These are phyloP conservation scores for Dolichopus griseipennis DNA, from an alignment of 2,888 invertebrate species.

Conservation along the genomic window DNA sequence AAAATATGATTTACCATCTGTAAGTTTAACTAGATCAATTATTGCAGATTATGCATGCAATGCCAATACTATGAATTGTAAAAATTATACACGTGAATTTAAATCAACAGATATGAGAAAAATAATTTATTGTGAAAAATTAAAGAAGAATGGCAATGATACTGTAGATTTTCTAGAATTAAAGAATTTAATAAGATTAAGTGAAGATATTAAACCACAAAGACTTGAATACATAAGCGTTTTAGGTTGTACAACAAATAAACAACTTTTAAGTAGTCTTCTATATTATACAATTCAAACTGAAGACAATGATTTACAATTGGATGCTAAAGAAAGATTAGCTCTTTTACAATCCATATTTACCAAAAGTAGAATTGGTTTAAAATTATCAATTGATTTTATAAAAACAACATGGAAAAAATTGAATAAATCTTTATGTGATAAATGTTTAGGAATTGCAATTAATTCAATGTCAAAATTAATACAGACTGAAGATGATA, in stretches of 20 bases:
- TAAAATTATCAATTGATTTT: neutral
- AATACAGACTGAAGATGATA: neutral
- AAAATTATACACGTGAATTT: neutral
- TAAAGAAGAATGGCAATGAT: neutral
- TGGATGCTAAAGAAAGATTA: neutral
- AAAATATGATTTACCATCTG: neutral
- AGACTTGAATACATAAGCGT: neutral
- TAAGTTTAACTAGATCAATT: neutral
- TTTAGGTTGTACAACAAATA: neutral
- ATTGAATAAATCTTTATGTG: neutral
- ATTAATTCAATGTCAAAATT: neutral
- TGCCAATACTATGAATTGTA: neutral
- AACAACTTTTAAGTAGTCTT: neutral
- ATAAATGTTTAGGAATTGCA: neutral
- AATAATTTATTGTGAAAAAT: conserved; percentile 6
- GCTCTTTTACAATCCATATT: neutral
- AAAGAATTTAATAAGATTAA: neutral
- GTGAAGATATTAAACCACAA: too few relatives aligned
- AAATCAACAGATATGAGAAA: neutral
- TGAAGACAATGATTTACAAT: neutral
- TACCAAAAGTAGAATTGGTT: neutral
- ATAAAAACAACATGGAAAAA: neutral
- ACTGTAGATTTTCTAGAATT: neutral
- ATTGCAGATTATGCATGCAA: neutral
- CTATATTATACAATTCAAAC: neutral